phyloP scores from a whole-genome alignment of 2,888 invertebrate species.

The Xiphydria camelus region DNA sequence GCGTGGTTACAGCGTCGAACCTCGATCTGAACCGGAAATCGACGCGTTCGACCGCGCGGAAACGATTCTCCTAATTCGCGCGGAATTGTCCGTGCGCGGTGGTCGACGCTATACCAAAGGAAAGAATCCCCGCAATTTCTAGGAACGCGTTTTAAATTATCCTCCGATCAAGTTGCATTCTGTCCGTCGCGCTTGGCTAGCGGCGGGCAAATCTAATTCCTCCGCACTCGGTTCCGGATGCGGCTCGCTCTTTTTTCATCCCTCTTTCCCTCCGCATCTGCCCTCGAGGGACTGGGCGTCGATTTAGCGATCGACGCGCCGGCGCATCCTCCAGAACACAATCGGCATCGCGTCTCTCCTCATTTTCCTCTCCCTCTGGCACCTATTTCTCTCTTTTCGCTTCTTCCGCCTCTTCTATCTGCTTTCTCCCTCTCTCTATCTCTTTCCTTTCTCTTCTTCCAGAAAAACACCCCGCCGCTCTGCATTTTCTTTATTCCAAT shows the following conservation, averaged over 20 bases:
- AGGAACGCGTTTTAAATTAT: slow-evolving; percentile 52
- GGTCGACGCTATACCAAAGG: too few relatives aligned
- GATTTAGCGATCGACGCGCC: too few relatives aligned
- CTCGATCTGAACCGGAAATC: too few relatives aligned
- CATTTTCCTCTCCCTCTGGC: slow-evolving; percentile 7
- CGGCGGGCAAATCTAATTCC: slow-evolving; percentile 44
- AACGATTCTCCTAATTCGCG: too few relatives aligned
- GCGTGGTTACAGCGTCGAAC: too few relatives aligned
- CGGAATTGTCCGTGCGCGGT: too few relatives aligned
- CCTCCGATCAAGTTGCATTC: slow-evolving; percentile 50
- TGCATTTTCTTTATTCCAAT: too few relatives aligned
- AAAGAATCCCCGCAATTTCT: slow-evolving; percentile 47
- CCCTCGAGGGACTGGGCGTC: too few relatives aligned
- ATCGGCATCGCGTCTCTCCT: slow-evolving; percentile 5
- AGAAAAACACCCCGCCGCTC: too few relatives aligned
- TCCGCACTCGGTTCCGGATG: slow-evolving; percentile 20
- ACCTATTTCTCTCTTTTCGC: slow-evolving; percentile 8
- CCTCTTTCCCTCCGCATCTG: slow-evolving; percentile 9
- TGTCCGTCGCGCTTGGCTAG: slow-evolving; percentile 51
- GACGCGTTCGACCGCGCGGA: too few relatives aligned
- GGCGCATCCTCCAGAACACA: too few relatives aligned
- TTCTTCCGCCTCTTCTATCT: slow-evolving; percentile 12
- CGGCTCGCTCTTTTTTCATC: too few relatives aligned
- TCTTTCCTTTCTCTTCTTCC: slow-evolving; percentile 11
- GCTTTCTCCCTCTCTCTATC: slow-evolving; percentile 13